Base-by-base conservation (phyloP, 2,888 invertebrate genomes). In the Orthosia incerta region DNA sequence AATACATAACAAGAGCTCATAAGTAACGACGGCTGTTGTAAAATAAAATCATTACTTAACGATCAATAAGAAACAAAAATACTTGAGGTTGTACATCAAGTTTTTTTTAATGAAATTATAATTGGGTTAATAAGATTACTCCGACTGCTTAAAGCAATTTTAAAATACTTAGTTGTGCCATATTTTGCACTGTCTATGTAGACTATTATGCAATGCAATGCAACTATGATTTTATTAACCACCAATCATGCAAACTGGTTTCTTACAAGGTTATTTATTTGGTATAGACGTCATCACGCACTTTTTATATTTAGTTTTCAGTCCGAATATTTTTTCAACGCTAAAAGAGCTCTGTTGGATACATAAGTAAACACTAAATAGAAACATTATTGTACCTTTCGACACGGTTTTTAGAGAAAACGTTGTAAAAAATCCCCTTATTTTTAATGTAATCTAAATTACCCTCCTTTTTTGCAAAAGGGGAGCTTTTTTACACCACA, bases 401-500 rank as follows among this genome's bases (percentile, higher is more conserved):
- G 13, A 46, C 16, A 15, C 1, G 13, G 72, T 75, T 66, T 65
- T 56, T 48, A 15, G 67, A 86, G 3, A 86, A 86, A 84, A 83
- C 75, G 46, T 67, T 4, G 59, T 73, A 73, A 73, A 93, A 93
- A 93, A 90, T 89, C 89, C 92, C 91, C 85, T 75, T 71, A 71
- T 83, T 92, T 92, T 91, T 90, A 89, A 85, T 57, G 46, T 66
- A 89, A 84, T 79, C 61, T 82, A 86, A 89, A 91, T 91, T 89
- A 88, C 86, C 79, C 74, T 31, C 79, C 82, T 85, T 88, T 91
- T 90, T 91, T 88, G 86, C 66, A 80, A 79, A 79, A 84, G 89
- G 89, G 92, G 85, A 78, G 76, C 15, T 86, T 92, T 92, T 94
- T 93, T 90, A 91, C 73, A 74, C n/a, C 75, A 68, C 62, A 66